Conservation (phyloP, 2,797 vertebrate species). For the Eidolon dupreanum region DNA sequence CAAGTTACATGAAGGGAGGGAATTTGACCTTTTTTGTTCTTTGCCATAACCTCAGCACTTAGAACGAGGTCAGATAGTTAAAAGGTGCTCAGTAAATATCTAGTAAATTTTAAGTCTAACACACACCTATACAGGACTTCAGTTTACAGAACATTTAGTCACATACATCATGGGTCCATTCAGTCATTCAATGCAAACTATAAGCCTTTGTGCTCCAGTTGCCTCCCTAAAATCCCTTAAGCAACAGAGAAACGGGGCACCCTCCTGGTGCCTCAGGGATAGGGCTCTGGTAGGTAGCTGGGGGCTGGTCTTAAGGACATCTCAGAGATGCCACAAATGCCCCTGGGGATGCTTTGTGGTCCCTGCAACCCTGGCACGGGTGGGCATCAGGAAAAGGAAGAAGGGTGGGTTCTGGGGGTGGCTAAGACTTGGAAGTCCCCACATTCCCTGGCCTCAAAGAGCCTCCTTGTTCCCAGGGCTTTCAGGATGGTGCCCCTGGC, state of each 20-base stretch:
- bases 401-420: neutral
- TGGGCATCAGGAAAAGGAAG: neutral
- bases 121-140: neutral
- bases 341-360: neutral
- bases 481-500: neutral
- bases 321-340: neutral
- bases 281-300: neutral
- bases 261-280: neutral
- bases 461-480: slow-evolving; percentile 65
- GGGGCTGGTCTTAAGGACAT: neutral
- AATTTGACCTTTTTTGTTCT: neutral
- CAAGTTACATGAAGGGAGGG: neutral
- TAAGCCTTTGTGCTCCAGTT: neutral
- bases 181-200: neutral
- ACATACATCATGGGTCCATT: neutral
- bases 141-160: neutral
- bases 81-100: neutral
- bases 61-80: neutral
- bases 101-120: neutral
- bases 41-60: neutral
- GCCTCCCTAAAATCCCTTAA: neutral
- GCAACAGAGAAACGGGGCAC: neutral
- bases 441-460: slow-evolving; percentile 69
- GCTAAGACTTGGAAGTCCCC: slow-evolving; percentile 8
- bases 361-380: neutral